A percentile compares a stretch with the other conserved stretches of the same genome.
Conservation (phyloP, 2,113 vertebrate genomes). For the Protobothrops flavoviridis region DNA sequence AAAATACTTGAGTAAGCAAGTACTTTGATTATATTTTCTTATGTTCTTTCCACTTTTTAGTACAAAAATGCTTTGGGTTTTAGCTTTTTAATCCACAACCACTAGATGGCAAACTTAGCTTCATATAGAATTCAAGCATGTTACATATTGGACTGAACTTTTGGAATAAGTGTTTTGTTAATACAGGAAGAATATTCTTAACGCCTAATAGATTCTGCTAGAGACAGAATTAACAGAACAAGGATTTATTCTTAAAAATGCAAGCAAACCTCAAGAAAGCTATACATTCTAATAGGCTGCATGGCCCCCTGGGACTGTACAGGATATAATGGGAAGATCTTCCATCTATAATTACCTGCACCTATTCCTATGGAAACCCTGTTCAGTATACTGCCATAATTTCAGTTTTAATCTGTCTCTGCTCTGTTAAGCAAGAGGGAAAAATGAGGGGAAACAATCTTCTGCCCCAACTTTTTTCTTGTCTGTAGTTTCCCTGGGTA, state of each 20-base stretch:
- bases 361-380: not conserved
- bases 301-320: not conserved
- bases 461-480: not conserved
- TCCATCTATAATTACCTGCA: not conserved
- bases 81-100: not conserved
- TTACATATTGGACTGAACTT: not conserved
- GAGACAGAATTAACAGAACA: not conserved
- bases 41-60: not conserved
- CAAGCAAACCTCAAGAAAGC: not conserved
- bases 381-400: not conserved
- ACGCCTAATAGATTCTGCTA: not conserved
- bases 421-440: not conserved
- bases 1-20: not conserved
- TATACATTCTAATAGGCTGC: not conserved
- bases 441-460: not conserved
- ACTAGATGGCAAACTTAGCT: conserved; percentile 27
- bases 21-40: not conserved
- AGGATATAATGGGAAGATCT: not conserved
- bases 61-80: not conserved
- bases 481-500: not conserved
- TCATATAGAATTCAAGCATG: not conserved
- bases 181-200: not conserved
- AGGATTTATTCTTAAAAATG: not conserved
- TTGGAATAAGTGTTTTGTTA: not conserved
- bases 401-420: not conserved